Evolutionary conservation across 2,113 vertebrate genomes (phyloP).

Genomic region (Corythoichthys haematopterus): DNA sequence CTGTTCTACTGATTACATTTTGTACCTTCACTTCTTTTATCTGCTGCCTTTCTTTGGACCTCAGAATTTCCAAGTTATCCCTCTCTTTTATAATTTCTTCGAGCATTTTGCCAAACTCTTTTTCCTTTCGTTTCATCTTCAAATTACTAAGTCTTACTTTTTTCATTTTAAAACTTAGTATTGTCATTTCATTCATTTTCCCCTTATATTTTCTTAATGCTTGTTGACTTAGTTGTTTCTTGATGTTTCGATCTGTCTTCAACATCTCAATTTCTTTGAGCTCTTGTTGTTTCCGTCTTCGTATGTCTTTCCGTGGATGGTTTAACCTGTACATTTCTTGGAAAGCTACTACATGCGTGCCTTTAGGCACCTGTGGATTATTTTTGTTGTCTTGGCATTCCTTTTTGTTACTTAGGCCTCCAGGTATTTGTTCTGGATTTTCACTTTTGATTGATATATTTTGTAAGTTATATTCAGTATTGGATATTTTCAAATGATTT

Average conservation of each 20-base stretch:
- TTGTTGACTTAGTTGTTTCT: slow-evolving; percentile 37
- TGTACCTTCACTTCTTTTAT: slow-evolving; percentile 18
- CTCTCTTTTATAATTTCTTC: slow-evolving; percentile 32
- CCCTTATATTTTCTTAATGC: slow-evolving; percentile 24
- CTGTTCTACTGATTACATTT: neutral
- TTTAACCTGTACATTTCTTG: slow-evolving; percentile 22
- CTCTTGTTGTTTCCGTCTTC: slow-evolving; percentile 38
- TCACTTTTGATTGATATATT: neutral
- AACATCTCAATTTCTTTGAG: slow-evolving; percentile 48
- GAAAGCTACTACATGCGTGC: slow-evolving; percentile 18
- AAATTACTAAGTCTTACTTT: slow-evolving; percentile 22
- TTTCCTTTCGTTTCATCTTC: slow-evolving; percentile 22
- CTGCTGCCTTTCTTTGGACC: slow-evolving; percentile 24
- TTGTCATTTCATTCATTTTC: slow-evolving; percentile 34
- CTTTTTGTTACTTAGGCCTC: neutral
- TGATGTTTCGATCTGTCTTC: slow-evolving; percentile 42
- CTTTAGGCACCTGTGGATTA: slow-evolving; percentile 27
- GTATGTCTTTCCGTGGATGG: slow-evolving; percentile 5
- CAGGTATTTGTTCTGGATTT: neutral
- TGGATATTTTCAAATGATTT: neutral
- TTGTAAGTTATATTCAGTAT: neutral
- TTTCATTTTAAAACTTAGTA: slow-evolving; percentile 25
- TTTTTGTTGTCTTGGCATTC: slow-evolving; percentile 19
- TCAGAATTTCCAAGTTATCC: slow-evolving; percentile 33
- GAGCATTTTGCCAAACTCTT: slow-evolving; percentile 34